Base-by-base conservation (phyloP, 2,888 invertebrate genomes). In the Xanthostigma xanthostigma region DNA sequence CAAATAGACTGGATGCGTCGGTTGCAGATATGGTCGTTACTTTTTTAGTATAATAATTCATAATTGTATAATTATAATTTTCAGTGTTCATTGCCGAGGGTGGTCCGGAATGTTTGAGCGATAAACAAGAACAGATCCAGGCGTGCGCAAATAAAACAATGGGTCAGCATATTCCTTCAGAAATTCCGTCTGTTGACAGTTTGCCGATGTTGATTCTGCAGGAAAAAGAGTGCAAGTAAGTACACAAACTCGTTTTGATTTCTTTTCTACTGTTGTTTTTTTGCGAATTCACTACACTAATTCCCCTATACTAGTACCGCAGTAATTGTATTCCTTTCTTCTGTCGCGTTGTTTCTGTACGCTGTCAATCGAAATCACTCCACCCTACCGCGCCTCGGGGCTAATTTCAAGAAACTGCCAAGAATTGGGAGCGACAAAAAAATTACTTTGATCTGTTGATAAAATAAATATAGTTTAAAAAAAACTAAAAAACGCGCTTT, bases 51-150 rank as follows among this genome's bases (percentile, higher is more conserved):
- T 36, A 36, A 3, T 9, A 14, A 43, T 39, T 11, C 13, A 44
- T 50, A 52, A n/a, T n/a, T n/a, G 41, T 48, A 48, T 54, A n/a
- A n/a, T n/a, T n/a, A n/a, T n/a, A n/a, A 53, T 50, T 71, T 72
- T 10, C 62, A 77, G 84, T 88, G 57, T 89, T 89, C 61, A 82
- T 88, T 49, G 80, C 87, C 1, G 85, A 87, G 60, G 79, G 81
- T n/a, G 88, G 88, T 0, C 78, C 81, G 9, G 82, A 86, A 59
- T 89, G 88, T 59, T 68, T 87, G 51, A 58, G 72, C 49, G 69
- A 72, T 0, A 78, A 80, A 52, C 69, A 73, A 51, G 72, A 75
- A 1, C 74, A 68, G 1, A 70, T 88, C 36, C 71, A 75, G 57
- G 60, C 68, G 3, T 88, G 88, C 59, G 59, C 78, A 9, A 84